Percentiles rank a stretch among this genome's conserved stretches.
Evolutionary conservation across 1,140 invertebrate species (phyloP).

Genomic region (Liolophura sinensis): DNA sequence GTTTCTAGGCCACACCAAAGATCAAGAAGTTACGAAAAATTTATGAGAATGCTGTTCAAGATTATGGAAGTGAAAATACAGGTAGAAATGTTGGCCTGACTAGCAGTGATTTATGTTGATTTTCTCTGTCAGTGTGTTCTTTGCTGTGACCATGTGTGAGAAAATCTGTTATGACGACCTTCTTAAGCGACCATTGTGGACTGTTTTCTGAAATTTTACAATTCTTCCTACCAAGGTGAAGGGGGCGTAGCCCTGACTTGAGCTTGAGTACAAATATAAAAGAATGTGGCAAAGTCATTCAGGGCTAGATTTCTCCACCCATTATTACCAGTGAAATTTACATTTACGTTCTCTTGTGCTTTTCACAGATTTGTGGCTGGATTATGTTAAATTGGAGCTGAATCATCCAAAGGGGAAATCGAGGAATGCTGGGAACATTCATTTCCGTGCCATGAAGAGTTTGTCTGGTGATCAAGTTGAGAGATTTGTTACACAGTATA

Average conservation of each 20-base stretch:
- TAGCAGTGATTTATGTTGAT: too few species aligned
- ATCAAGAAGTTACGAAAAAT: constrained; percentile 24
- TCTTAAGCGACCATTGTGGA: too few species aligned
- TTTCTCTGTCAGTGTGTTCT: too few species aligned
- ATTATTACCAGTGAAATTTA: background rate
- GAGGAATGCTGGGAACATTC: constrained; percentile 55
- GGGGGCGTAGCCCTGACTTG: too few species aligned
- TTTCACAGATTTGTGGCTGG: constrained; percentile 63
- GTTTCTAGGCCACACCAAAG: constrained; percentile 19
- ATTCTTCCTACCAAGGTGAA: too few species aligned
- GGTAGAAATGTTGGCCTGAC: constrained; percentile 15
- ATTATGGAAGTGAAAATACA: constrained; percentile 29
- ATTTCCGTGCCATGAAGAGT: constrained; percentile 61
- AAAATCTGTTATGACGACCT: too few species aligned
- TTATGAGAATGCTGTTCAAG: constrained; percentile 39
- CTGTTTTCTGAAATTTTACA: too few species aligned
- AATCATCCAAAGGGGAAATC: constrained; percentile 56
- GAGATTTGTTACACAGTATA: constrained; percentile 24
- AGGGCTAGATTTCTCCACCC: background rate
- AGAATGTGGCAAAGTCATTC: too few species aligned
- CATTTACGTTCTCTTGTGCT: constrained; percentile 2
- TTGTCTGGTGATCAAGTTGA: constrained; percentile 43
- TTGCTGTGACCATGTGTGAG: too few species aligned
- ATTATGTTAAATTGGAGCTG: constrained; percentile 65
- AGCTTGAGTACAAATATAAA: too few species aligned